phyloP scores from a whole-genome alignment of 2,113 vertebrate species.

The Rhinoderma darwinii region DNA sequence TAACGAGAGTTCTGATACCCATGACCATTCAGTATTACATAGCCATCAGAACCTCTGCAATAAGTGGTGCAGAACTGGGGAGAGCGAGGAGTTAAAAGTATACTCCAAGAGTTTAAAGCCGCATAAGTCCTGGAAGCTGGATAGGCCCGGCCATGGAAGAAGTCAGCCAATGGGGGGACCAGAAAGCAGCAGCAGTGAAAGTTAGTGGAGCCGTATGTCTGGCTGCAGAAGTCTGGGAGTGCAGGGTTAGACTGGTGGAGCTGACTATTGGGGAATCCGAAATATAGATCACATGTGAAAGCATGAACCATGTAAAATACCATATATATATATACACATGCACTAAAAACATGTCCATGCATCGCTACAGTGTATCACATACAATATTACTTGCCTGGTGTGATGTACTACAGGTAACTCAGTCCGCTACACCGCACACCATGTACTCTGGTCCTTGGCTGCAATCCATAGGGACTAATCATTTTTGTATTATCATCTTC shows the following conservation, averaged over 20 bases:
- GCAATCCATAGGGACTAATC: neutral
- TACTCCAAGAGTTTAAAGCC: constrained; percentile 22
- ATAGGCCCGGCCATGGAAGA: constrained; percentile 65
- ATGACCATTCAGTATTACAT: neutral
- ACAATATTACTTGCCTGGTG: neutral
- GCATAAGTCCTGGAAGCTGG: constrained; percentile 56
- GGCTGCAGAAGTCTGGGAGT: constrained; percentile 61
- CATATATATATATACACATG: neutral
- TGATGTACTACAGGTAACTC: neutral
- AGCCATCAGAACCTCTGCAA: neutral
- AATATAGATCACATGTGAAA: neutral
- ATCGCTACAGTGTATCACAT: neutral
- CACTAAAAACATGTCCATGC: neutral
- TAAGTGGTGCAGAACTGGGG: neutral
- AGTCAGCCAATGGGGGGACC: constrained; percentile 68
- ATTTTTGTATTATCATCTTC: neutral
- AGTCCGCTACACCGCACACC: neutral
- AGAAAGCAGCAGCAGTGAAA: constrained; percentile 57
- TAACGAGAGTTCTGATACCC: no score
- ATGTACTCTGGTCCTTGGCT: neutral
- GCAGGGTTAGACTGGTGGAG: constrained; percentile 64
- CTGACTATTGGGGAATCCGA: constrained; percentile 3
- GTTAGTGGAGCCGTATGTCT: constrained; percentile 51
- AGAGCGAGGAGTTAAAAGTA: constrained; percentile 41
- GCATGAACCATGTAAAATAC: neutral